These are phyloP conservation scores for Apodemus agrarius DNA, from an alignment of 2,797 vertebrate species.

Conservation along the genomic window DNA sequence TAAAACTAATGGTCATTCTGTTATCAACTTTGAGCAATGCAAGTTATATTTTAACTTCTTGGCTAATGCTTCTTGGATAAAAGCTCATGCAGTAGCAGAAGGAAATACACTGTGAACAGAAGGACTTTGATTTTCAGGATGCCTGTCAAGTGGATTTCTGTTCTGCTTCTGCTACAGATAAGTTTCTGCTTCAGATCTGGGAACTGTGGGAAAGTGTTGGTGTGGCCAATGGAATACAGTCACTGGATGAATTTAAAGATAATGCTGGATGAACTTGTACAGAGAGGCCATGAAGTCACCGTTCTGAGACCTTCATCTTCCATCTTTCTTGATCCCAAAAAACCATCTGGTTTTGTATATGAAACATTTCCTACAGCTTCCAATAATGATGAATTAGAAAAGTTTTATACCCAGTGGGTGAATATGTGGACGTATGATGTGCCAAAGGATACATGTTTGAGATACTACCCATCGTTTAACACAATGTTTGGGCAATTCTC, in stretches of 20 bases:
- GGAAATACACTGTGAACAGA: background rate
- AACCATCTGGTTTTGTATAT: slow-evolving; percentile 81
- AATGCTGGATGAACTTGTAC: slow-evolving; percentile 72
- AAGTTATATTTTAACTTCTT: slow-evolving; percentile 48
- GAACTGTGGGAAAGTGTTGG: slow-evolving; percentile 84
- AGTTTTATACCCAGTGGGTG: background rate
- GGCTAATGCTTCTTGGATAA: background rate
- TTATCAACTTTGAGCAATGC: background rate
- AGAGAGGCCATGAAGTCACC: slow-evolving; percentile 76
- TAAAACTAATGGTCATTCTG: background rate
- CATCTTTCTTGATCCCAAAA: slow-evolving; percentile 76
- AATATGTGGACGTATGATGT: slow-evolving; percentile 77
- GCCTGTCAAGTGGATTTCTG: background rate
- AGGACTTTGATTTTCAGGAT: background rate
- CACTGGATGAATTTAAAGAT: slow-evolving; percentile 88
- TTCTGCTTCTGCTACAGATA: slow-evolving; percentile 40
- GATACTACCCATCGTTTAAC: slow-evolving; percentile 37
- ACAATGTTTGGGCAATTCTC: background rate
- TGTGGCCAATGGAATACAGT: slow-evolving; percentile 88
- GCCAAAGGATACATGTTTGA: slow-evolving; percentile 36
- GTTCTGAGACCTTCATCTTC: slow-evolving; percentile 81
- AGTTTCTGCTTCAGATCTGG: background rate
- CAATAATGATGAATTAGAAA: background rate
- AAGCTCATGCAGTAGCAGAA: background rate
- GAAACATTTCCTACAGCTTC: slow-evolving; percentile 82